Evolutionary conservation across 2,888 invertebrate genomes (phyloP).

Genomic region (Lithophane ornitopus): DNA sequence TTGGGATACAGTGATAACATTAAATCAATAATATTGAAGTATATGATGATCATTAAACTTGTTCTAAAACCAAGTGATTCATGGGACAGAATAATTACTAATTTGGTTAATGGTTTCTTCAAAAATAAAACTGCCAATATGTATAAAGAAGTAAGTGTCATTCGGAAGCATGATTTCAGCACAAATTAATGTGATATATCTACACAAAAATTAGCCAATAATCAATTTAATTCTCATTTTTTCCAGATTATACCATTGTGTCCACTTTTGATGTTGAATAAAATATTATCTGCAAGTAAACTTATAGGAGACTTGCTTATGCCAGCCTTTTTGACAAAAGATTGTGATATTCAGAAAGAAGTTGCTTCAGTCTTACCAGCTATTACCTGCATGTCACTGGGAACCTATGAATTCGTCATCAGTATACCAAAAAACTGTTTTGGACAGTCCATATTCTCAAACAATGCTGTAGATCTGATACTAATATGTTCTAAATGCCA

Average conservation of each 20-base stretch:
- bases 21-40: constrained; percentile 75
- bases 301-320: constrained; percentile 84
- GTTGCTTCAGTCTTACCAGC: constrained; percentile 75
- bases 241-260: constrained; percentile 83
- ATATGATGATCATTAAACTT: constrained; percentile 73
- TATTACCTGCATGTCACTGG: constrained; percentile 82
- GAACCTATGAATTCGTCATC: constrained; percentile 73
- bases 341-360: constrained; percentile 75
- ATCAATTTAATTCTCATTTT: constrained; percentile 1
- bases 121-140: constrained; percentile 71
- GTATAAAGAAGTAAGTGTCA: constrained; percentile 65
- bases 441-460: constrained; percentile 77
- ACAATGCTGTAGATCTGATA: constrained; percentile 71
- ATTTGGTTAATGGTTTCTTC: constrained; percentile 70
- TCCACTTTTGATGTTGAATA: constrained; percentile 80
- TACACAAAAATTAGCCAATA: background rate
- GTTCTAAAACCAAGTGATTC: constrained; percentile 72
- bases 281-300: constrained; percentile 81
- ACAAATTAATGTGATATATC: background rate
- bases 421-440: constrained; percentile 56
- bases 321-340: constrained; percentile 82
- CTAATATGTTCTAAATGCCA: constrained; percentile 83
- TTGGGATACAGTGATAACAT: constrained; percentile 66
- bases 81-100: constrained; percentile 72
- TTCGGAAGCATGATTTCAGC: background rate